These are phyloP conservation scores for Heliconius congener DNA, from an alignment of 1,140 invertebrate genomes.

Conservation along the genomic window DNA sequence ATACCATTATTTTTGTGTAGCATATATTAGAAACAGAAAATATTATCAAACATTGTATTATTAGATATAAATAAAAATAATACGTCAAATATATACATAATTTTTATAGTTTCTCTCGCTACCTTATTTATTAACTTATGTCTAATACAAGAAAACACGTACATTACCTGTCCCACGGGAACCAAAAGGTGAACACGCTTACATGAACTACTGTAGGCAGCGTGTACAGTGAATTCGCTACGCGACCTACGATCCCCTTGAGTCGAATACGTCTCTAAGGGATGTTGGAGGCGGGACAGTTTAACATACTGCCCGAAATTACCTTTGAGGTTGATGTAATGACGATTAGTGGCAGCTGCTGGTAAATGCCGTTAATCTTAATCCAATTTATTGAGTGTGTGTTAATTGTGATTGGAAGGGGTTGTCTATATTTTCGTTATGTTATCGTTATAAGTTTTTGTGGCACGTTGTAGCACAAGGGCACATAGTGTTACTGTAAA, in stretches of 20 bases:
- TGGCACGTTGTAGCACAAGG: too few species aligned
- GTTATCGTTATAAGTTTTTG: too few species aligned
- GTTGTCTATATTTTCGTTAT: too few species aligned
- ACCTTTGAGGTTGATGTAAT: neutral
- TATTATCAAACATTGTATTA: too few species aligned
- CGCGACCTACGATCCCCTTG: slow-evolving; percentile 6
- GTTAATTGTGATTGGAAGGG: neutral
- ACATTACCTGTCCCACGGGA: neutral
- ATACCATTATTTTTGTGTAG: too few species aligned
- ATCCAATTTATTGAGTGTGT: neutral
- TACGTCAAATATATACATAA: too few species aligned
- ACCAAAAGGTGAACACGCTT: slow-evolving; percentile 2
- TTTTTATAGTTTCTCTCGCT: neutral
- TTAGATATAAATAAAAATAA: too few species aligned
- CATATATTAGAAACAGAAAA: too few species aligned
- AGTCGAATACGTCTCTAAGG: neutral
- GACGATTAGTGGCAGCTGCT: neutral
- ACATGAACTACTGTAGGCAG: slow-evolving; percentile 5
- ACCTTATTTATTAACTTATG: neutral
- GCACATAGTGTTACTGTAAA: too few species aligned
- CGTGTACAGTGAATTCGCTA: neutral
- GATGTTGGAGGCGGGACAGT: neutral
- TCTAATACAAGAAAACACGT: slow-evolving; percentile 2
- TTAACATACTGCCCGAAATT: neutral
- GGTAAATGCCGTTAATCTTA: neutral